Conservation (phyloP, 2,888 invertebrate species). For the Troides aeacus region DNA sequence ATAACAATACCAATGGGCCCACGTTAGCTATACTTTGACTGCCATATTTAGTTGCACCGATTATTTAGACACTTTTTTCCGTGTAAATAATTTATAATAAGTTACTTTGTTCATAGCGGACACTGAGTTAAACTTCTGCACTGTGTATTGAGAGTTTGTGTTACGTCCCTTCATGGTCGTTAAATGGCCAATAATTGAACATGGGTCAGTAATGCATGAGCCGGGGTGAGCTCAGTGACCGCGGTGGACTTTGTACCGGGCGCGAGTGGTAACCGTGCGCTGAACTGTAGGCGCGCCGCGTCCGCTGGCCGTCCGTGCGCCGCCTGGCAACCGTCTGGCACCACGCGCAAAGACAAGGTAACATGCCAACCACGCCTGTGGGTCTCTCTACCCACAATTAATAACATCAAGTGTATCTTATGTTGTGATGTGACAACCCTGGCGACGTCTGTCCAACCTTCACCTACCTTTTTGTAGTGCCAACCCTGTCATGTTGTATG, state of each 20-base stretch:
- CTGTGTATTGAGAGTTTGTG: not conserved
- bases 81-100: not conserved
- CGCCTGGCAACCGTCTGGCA: constrained; percentile 35
- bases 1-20: constrained; percentile 10
- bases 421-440: not conserved
- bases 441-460: too few relatives aligned
- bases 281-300: constrained; percentile 69
- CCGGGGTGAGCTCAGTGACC: not conserved
- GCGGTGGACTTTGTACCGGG: not conserved
- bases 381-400: not conserved
- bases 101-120: not conserved
- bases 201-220: not conserved
- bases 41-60: not conserved
- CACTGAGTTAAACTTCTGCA: constrained; percentile 5
- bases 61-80: not conserved
- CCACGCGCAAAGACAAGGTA: constrained; percentile 7
- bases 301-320: constrained; percentile 67
- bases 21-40: constrained; percentile 1
- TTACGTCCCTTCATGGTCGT: too few relatives aligned
- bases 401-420: not conserved
- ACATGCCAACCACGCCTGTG: not conserved
- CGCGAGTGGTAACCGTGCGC: constrained; percentile 35
- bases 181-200: too few relatives aligned
- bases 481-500: too few relatives aligned
- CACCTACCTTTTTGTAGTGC: too few relatives aligned